These are phyloP conservation scores for Eucera pruinosa DNA, from an alignment of 2,888 invertebrate species.

Conservation along the genomic window DNA sequence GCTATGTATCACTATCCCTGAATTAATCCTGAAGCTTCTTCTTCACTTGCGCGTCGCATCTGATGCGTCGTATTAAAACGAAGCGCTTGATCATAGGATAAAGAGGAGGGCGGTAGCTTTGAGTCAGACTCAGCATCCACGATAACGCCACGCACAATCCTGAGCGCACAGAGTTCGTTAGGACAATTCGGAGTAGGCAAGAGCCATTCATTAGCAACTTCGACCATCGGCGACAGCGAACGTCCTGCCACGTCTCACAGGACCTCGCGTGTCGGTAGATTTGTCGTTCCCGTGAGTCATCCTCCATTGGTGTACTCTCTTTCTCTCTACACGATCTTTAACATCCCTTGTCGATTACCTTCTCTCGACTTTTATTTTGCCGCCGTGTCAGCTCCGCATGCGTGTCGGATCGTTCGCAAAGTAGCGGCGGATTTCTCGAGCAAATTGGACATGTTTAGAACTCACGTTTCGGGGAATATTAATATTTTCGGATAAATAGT, in stretches of 20 bases:
- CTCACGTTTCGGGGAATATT: no score
- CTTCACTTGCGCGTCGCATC: no score
- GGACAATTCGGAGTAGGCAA: constrained; percentile 78
- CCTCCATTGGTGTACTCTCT: constrained; percentile 53
- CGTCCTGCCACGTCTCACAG: constrained; percentile 86
- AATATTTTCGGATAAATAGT: no score
- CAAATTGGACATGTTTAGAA: no score
- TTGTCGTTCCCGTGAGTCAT: constrained; percentile 85
- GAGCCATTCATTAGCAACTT: constrained; percentile 82
- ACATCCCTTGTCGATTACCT: constrained; percentile 35
- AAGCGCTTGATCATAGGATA: constrained; percentile 81
- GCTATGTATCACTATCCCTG: no score
- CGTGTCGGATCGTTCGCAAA: constrained; percentile 17
- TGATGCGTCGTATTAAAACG: constrained; percentile 54
- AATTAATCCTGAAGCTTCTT: no score
- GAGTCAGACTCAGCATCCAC: constrained; percentile 92
- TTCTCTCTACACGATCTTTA: constrained; percentile 29
- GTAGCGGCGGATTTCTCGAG: no score
- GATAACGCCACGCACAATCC: constrained; percentile 89
- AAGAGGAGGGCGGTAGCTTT: constrained; percentile 87
- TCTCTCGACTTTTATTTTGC: constrained; percentile 1
- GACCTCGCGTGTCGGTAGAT: constrained; percentile 84
- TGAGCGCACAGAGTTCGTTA: constrained; percentile 85
- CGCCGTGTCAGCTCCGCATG: constrained; percentile 38
- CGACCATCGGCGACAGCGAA: constrained; percentile 86